Evolutionary conservation across 2,888 invertebrate genomes (phyloP).

Genomic region (Hemaris fuciformis): DNA sequence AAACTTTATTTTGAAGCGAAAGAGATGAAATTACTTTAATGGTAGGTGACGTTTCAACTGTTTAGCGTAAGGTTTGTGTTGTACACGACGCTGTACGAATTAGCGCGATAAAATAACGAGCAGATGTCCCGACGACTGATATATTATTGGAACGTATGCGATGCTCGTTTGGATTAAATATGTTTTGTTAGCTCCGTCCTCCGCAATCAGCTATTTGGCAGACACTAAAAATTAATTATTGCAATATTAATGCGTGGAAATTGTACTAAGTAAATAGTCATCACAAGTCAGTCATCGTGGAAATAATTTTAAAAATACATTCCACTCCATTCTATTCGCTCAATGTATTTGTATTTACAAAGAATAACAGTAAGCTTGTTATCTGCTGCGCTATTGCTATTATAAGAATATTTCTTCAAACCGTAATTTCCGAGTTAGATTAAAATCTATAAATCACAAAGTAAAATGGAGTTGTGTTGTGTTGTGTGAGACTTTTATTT

Average conservation of each 20-base stretch:
- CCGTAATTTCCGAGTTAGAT: no score
- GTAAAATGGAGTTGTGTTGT: no score
- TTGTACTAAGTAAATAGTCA: no score
- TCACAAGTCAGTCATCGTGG: no score
- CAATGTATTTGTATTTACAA: no score
- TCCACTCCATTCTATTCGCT: no score
- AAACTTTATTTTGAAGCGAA: neutral
- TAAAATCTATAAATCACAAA: no score
- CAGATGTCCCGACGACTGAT: constrained; percentile 64
- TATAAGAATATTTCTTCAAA: no score
- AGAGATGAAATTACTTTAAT: constrained; percentile 3
- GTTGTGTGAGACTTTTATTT: no score
- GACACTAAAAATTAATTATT: neutral
- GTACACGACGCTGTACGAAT: constrained; percentile 43
- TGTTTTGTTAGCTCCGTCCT: constrained; percentile 25
- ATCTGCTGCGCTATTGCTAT: no score
- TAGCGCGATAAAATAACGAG: constrained; percentile 57
- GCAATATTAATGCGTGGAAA: neutral
- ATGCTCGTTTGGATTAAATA: constrained; percentile 40
- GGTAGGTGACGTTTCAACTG: neutral
- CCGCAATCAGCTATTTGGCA: constrained; percentile 22
- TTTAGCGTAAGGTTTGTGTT: neutral
- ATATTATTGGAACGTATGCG: constrained; percentile 48
- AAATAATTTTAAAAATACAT: no score
- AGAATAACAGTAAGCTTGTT: no score